These are phyloP conservation scores for Charadrius vociferus DNA, from an alignment of 2,113 vertebrate species.

Conservation along the genomic window DNA sequence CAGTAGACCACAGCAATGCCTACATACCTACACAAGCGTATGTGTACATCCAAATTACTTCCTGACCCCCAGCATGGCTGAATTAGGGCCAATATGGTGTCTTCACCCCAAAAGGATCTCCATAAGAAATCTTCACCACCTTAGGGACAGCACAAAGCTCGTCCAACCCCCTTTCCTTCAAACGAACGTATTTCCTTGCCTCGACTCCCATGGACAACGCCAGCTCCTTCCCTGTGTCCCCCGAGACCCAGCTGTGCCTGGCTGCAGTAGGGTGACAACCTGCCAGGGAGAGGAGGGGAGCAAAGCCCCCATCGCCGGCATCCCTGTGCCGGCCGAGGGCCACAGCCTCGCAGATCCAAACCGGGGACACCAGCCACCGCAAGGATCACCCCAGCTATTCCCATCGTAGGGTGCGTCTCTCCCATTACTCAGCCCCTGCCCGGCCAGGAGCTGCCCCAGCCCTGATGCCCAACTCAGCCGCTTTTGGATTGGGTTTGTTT, in stretches of 20 bases:
- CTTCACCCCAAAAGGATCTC: neutral
- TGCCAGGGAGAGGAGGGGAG: neutral
- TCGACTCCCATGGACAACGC: rapidly evolving
- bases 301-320: rapidly evolving
- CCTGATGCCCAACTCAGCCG: rapidly evolving
- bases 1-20: neutral
- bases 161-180: neutral
- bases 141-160: rapidly evolving
- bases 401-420: rapidly evolving
- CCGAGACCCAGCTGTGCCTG: neutral
- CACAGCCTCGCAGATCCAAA: rapidly evolving
- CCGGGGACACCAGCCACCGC: rapidly evolving
- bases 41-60: rapidly evolving
- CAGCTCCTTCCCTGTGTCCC: neutral
- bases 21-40: neutral
- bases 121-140: neutral
- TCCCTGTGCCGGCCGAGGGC: rapidly evolving
- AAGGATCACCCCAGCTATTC: no score
- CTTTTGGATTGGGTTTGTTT: neutral
- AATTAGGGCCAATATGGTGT: no score
- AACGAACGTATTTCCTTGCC: rapidly evolving
- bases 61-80: neutral
- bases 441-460: rapidly evolving
- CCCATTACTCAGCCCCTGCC: rapidly evolving
- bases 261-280: neutral